Evolutionary conservation across 1,140 invertebrate genomes (phyloP).

Genomic region (Drosophila nannoptera): DNA sequence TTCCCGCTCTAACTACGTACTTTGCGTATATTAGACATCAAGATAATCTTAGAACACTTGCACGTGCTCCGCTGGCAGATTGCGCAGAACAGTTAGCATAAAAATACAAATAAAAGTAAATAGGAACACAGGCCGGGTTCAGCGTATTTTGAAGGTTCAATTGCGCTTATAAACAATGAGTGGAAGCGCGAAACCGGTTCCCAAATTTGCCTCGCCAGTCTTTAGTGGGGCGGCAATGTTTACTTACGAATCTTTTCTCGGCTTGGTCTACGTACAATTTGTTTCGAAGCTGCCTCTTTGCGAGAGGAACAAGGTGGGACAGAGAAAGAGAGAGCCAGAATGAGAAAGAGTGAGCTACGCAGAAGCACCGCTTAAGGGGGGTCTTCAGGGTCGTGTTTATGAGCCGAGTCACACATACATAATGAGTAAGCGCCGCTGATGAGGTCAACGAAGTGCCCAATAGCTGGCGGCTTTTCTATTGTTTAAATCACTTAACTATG

Average conservation of each 20-base stretch:
- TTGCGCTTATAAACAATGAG: conserved; percentile 41
- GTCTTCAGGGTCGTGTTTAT: conserved; percentile 59
- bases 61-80: conserved; percentile 11
- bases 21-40: no score
- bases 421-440: conserved; percentile 34
- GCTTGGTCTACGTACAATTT: conserved; percentile 64
- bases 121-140: conserved; percentile 25
- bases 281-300: conserved; percentile 19
- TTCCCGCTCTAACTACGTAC: conserved; percentile 4
- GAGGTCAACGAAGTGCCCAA: conserved; percentile 35
- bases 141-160: conserved; percentile 39
- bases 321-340: no score
- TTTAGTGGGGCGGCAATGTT: conserved; percentile 38
- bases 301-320: no score
- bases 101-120: conserved; percentile 19
- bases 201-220: conserved; percentile 14
- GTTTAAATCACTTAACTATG: conserved; percentile 37
- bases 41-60: background rate
- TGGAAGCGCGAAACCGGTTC: conserved; percentile 35
- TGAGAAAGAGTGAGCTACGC: conserved; percentile 35
- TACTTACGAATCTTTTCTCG: conserved; percentile 40
- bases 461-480: background rate
- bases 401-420: conserved; percentile 36
- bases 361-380: conserved; percentile 37
- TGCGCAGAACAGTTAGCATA: conserved; percentile 9